Evolutionary conservation across 1,140 invertebrate species (phyloP), one percentile per base, ranked within the genome.

Genomic region (Microplitis demolitor): DNA sequence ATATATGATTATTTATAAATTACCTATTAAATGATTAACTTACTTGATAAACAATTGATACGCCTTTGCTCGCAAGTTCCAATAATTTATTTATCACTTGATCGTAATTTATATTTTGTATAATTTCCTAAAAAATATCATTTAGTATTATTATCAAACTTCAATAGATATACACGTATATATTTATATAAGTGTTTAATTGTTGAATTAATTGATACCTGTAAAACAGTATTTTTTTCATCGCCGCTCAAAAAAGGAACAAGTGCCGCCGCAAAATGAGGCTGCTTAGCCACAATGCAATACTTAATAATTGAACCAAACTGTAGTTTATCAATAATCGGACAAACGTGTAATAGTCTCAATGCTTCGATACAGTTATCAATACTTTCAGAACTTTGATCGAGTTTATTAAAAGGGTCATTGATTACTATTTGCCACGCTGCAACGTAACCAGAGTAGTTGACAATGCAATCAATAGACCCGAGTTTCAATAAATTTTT

Each of bases 361-460:
- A 86, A 69, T 4, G 75, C 70, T 66, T 78, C 77, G 13, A 82
- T 63, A 14, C 83, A 85, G 61, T 79, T 73, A 24, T 80, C 61
- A 2, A 82, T 62, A 76, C 81, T 77, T 61, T 82, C 73, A 34
- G 64, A 8, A 16, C 64, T 77, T 2, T 78, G 72, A 34, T 66
- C 76, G 61, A 84, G 78, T 74, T 80, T 80, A 51, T 66, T 76
- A 39, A 86, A 85, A 3, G 83, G 77, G 45, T 82, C 77, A 9
- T 73, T 72, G 13, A 83, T 75, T 1, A 82, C 64, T 4, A 78
- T 50, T 76, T 85, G 81, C 85, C 85, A 86, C 24, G 78, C 82
- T 3, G 68, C 69, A 71, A 80, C 70, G 54, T 83, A 86, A 35
- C 84, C 83, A 37, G 75, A 74, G 14, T 74, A 79, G 74, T 78